Conservation (phyloP, 2,888 invertebrate genomes). For the Miltochrista miniata region DNA sequence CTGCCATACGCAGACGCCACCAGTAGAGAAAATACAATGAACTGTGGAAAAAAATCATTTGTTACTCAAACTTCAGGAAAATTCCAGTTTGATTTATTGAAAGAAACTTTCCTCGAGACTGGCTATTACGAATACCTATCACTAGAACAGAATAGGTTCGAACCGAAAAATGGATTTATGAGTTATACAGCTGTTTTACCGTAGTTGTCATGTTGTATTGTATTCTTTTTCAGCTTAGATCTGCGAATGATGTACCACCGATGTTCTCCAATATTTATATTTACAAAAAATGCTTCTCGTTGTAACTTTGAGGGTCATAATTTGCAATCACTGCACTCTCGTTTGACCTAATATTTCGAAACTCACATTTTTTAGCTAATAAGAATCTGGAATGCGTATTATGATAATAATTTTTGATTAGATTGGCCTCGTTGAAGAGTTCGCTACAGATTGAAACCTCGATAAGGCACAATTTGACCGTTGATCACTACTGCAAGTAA, state of each 20-base stretch:
- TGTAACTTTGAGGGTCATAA: constrained; percentile 62
- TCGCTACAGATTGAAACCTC: constrained; percentile 25
- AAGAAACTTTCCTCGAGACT: not conserved
- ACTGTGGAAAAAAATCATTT: constrained; percentile 56
- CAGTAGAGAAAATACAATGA: constrained; percentile 52
- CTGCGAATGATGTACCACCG: constrained; percentile 54
- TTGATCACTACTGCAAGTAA: too few species aligned
- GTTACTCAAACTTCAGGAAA: not conserved
- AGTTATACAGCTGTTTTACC: constrained; percentile 38
- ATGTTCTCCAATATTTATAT: constrained; percentile 60
- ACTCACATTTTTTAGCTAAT: constrained; percentile 54
- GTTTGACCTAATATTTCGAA: constrained; percentile 46
- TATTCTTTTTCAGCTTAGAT: constrained; percentile 48
- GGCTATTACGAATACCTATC: too few species aligned
- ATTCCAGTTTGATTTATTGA: not conserved
- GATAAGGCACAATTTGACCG: too few species aligned
- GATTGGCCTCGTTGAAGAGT: constrained; percentile 42
- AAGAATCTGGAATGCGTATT: constrained; percentile 51
- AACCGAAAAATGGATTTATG: not conserved
- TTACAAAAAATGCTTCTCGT: constrained; percentile 46
- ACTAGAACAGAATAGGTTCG: too few species aligned
- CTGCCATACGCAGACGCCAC: constrained; percentile 52
- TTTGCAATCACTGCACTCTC: constrained; percentile 53
- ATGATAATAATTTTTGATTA: constrained; percentile 52
- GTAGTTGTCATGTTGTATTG: constrained; percentile 57